Conservation (phyloP, 1,140 invertebrate genomes). For the Macrostomum lignano region DNA sequence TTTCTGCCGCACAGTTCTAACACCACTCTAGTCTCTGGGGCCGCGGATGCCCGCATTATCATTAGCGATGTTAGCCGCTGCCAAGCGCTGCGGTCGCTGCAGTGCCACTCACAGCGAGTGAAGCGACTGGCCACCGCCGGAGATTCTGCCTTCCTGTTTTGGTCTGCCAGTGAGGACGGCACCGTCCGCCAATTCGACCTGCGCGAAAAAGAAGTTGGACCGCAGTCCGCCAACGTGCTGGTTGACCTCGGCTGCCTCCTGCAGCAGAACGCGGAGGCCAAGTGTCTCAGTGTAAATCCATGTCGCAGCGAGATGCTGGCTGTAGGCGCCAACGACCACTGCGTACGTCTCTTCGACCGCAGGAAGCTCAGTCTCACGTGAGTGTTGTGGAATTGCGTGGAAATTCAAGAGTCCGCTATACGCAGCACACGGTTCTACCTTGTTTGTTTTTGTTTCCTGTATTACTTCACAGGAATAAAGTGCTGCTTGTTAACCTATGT, state of each 20-base stretch:
- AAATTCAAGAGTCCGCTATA: too few relatives aligned
- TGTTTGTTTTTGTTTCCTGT: too few relatives aligned
- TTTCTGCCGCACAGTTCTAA: constrained; percentile 45
- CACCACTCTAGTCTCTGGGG: constrained; percentile 48
- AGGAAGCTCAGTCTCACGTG: constrained; percentile 44
- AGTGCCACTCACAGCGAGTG: constrained; percentile 52
- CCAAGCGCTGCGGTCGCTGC: constrained; percentile 41
- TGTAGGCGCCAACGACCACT: constrained; percentile 75
- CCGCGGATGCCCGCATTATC: constrained; percentile 51
- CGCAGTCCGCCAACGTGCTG: constrained; percentile 33
- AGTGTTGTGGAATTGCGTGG: too few relatives aligned
- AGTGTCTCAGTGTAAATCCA: constrained; percentile 65
- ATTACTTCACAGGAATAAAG: too few relatives aligned
- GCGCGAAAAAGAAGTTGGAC: constrained; percentile 27
- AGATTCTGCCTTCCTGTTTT: constrained; percentile 51
- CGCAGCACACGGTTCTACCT: too few relatives aligned
- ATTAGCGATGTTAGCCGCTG: constrained; percentile 42
- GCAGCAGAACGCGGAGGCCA: constrained; percentile 46
- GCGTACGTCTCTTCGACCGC: constrained; percentile 62
- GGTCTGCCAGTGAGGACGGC: constrained; percentile 78
- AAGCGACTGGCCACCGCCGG: constrained; percentile 61
- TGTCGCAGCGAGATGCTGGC: constrained; percentile 52
- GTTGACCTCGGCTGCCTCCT: constrained; percentile 45
- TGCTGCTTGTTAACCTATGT: too few relatives aligned
- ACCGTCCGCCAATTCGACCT: constrained; percentile 52